Percentiles rank a stretch among this genome's conserved stretches.
phyloP scores from a whole-genome alignment of 2,797 vertebrate species.

The Clarias laeviceps region DNA sequence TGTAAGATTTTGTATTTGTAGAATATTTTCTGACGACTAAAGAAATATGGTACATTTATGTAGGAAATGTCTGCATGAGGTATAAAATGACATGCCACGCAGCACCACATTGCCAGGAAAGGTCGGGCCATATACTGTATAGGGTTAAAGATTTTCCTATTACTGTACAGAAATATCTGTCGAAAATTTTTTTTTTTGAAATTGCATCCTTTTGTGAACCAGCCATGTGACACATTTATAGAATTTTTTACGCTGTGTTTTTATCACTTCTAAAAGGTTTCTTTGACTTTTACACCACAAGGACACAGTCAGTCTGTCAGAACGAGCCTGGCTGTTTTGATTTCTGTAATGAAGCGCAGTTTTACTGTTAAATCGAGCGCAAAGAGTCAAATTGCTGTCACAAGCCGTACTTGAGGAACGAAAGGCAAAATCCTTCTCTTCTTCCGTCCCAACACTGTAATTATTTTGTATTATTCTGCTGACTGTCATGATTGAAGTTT shows the following conservation, averaged over 20 bases:
- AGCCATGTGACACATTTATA: neutral
- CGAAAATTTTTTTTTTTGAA: neutral
- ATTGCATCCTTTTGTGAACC: neutral
- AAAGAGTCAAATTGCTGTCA: neutral
- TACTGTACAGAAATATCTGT: neutral
- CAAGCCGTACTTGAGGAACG: neutral
- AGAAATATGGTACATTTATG: neutral
- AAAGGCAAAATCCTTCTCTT: neutral
- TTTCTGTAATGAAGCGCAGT: neutral
- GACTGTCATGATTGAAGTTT: neutral
- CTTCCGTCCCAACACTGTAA: no score
- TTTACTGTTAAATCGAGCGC: conserved; percentile 10
- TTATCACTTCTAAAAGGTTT: no score
- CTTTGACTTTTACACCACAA: neutral
- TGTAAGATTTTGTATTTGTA: neutral
- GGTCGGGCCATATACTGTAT: neutral
- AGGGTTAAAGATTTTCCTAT: neutral
- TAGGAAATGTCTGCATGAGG: no score
- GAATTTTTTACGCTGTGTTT: neutral
- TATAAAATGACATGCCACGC: neutral
- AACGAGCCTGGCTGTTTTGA: neutral
- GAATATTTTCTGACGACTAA: neutral
- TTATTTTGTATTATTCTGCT: neutral
- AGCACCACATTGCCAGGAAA: neutral
- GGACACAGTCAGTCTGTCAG: conserved; percentile 9